phyloP scores from a whole-genome alignment of 2,113 vertebrate species.

The Dromiciops gliroides region DNA sequence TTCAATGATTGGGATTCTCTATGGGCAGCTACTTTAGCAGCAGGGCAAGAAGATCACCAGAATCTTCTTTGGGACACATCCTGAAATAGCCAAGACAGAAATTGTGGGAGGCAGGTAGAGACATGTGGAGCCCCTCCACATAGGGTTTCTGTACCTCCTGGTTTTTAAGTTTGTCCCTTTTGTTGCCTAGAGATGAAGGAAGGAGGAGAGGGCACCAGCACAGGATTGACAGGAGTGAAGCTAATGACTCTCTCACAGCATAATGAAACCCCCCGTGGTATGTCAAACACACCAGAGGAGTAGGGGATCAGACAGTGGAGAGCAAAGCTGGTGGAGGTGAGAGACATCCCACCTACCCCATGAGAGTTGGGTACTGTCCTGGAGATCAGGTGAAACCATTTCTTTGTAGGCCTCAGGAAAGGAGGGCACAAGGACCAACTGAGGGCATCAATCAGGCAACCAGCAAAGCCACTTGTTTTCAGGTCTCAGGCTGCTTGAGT shows the following conservation, averaged over 20 bases:
- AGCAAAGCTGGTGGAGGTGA: neutral
- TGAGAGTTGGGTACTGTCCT: neutral
- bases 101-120: neutral
- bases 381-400: neutral
- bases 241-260: neutral
- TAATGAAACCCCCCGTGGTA: neutral
- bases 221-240: neutral
- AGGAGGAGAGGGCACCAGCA: neutral
- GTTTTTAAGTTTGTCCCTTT: neutral
- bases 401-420: neutral
- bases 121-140: neutral
- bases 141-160: neutral
- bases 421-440: neutral
- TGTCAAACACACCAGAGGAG: neutral
- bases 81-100: neutral
- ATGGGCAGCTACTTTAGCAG: neutral
- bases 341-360: too few species aligned
- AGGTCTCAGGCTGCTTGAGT: neutral
- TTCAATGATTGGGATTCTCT: neutral
- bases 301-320: neutral
- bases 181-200: neutral
- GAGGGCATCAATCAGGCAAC: neutral
- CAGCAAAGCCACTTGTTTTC: neutral
- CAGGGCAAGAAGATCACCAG: neutral
- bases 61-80: too few species aligned